phyloP scores from a whole-genome alignment of 92 coral and sea anemone species.

The Porites evermanni region DNA sequence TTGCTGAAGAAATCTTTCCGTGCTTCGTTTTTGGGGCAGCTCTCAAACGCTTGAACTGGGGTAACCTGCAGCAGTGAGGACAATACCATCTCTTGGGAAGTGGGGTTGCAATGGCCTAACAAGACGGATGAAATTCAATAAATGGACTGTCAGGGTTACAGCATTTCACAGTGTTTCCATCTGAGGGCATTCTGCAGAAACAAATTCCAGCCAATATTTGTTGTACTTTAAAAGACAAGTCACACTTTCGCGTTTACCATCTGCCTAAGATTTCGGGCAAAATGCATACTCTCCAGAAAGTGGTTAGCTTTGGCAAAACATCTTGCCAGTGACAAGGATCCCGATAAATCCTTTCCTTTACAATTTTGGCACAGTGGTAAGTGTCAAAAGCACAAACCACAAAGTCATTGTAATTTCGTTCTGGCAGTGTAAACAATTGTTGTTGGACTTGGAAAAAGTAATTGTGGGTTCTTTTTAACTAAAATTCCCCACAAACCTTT shows the following conservation, averaged over 20 bases:
- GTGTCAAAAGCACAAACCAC: conserved; percentile 60
- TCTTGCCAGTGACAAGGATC: conserved; percentile 46
- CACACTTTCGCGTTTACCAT: conserved; percentile 70
- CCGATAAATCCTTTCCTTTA: conserved; percentile 64
- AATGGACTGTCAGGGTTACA: conserved; percentile 1
- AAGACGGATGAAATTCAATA: conserved; percentile 10
- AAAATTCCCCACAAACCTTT: conserved; percentile 31
- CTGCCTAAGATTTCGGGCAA: conserved; percentile 74
- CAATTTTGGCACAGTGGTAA: conserved; percentile 20
- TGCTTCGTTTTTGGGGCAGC: too few species aligned
- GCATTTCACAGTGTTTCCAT: conserved; percentile 24
- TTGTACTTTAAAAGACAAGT: conserved; percentile 11
- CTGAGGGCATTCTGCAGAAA: conserved; percentile 66
- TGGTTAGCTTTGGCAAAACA: conserved; percentile 61
- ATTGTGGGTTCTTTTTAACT: conserved; percentile 35
- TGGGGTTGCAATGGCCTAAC: conserved; percentile 15
- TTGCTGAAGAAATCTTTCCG: background rate
- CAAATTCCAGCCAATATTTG: conserved; percentile 48
- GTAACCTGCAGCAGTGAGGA: background rate
- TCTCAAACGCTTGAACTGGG: background rate
- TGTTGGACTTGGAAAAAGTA: conserved; percentile 64
- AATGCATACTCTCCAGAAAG: conserved; percentile 76
- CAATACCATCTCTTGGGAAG: conserved; percentile 10
- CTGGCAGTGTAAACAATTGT: conserved; percentile 39
- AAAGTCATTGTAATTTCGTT: conserved; percentile 51